Base-by-base conservation (phyloP, 2,113 vertebrate genomes). In the Anas platyrhynchos region DNA sequence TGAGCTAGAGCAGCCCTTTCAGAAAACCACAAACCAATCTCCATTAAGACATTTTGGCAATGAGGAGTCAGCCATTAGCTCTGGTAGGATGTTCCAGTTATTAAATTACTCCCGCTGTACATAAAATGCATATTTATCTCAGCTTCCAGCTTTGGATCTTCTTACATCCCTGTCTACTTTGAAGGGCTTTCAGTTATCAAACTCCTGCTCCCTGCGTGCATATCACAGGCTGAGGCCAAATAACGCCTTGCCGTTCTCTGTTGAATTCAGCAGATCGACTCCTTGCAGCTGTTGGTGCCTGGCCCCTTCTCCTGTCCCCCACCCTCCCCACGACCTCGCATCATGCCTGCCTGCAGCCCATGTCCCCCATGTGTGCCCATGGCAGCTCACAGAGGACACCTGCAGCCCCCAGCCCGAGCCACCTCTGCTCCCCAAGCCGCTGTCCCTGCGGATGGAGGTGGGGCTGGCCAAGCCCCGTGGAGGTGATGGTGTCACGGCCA, bases 201-300 rank as follows among this genome's bases (percentile, higher is more conserved):
- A 17, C 12, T 2, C 6, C 68, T 32, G 36, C 69, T 80, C 23
- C 50, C 20, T 4, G 7, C 17, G 26, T 7, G 6, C 14, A 3
- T 2, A 2, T 44, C 41, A 7, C 25, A 20, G 54, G 32, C 50
- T 41, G 62, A 50, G 92, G 16, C 4, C 29, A 18, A 43, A 23
- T 2, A 80, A 1, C 2, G 27, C 55, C 44, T 8, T 38, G 66
- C 3, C 9, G 34, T 4, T 6, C 27, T 14, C 27, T 16, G 9
- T 4, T 14, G 6, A 32, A 4, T 16, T 6, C 38, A 38, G 56
- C 44, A 59, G 16, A 5, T 4, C 3, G 18, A 20, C 63, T 22
- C 62, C 50, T 26, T 4, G 0, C 1, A 43, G 65, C 48, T 11
- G 25, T 15, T 0, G 0, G 18, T 20, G 54, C 63, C 63, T 8